These are phyloP conservation scores for Rousettus leschenaultii DNA, from an alignment of 2,113 vertebrate species.

Conservation along the genomic window DNA sequence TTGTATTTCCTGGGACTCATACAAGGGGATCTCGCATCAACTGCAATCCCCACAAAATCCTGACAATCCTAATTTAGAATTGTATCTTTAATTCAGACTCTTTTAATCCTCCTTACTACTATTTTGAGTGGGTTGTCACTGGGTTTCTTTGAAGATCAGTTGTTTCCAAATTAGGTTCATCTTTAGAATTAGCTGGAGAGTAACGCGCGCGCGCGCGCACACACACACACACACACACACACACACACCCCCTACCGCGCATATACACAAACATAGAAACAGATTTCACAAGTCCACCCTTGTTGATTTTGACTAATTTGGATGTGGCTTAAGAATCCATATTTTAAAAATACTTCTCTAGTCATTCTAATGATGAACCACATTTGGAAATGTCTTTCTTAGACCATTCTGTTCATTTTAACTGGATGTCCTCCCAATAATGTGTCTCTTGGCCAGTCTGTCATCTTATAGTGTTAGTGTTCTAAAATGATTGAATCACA, in stretches of 20 bases:
- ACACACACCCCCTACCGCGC: too few relatives aligned
- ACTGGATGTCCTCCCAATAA: neutral
- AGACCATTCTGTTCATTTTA: neutral
- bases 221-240: too few relatives aligned
- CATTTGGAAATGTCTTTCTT: constrained; percentile 11
- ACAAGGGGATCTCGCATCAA: neutral
- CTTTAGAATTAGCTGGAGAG: neutral
- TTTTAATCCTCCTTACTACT: neutral
- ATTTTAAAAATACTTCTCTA: neutral
- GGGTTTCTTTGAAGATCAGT: neutral
- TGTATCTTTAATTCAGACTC: neutral
- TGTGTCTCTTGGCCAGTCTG: neutral
- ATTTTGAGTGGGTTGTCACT: neutral
- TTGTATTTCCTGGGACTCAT: neutral
- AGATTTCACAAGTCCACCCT: neutral
- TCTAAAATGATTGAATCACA: neutral
- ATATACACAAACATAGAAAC: neutral
- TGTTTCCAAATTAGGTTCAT: neutral
- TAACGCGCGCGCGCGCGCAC: neutral
- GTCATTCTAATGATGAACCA: neutral
- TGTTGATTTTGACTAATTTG: neutral
- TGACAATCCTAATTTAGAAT: neutral
- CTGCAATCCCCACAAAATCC: neutral
- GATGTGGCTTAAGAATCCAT: neutral
- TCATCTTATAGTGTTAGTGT: neutral